Conservation (phyloP, 1,140 invertebrate species). For the Rhynchophorus ferrugineus region DNA sequence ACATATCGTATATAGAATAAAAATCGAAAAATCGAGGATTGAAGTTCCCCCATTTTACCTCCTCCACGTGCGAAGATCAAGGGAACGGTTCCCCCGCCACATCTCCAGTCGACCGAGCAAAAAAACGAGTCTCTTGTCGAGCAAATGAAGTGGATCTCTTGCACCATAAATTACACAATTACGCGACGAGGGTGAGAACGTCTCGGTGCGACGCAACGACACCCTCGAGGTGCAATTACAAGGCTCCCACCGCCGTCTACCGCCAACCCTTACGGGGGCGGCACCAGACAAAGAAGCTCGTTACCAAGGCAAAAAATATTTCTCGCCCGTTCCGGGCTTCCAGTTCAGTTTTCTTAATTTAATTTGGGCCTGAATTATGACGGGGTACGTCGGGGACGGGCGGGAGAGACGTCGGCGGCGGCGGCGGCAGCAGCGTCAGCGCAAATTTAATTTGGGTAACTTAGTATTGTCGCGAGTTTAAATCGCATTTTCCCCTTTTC, state of each 20-base stretch:
- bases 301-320: conserved; percentile 35
- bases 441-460: conserved; percentile 35
- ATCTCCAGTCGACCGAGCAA: conserved; percentile 7
- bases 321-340: conserved; percentile 25
- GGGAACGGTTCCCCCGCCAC: too few species aligned
- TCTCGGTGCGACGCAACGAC: conserved; percentile 29
- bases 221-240: conserved; percentile 35
- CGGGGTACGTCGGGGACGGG: too few species aligned
- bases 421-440: conserved; percentile 21
- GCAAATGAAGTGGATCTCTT: conserved; percentile 26
- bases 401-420: conserved; percentile 12
- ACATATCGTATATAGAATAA: too few species aligned
- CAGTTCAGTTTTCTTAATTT: conserved; percentile 34
- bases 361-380: conserved; percentile 35
- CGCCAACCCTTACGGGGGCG: conserved; percentile 33
- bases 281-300: conserved; percentile 33
- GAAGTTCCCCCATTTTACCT: too few species aligned
- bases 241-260: conserved; percentile 28
- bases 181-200: conserved; percentile 32
- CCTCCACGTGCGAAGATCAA: too few species aligned
- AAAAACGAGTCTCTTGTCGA: conserved; percentile 21
- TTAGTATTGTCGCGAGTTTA: conserved; percentile 35
- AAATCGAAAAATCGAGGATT: too few species aligned
- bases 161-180: conserved; percentile 36
- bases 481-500: conserved; percentile 27